Evolutionary conservation across 2,888 invertebrate genomes (phyloP), one percentile per base, ranked within the genome.

Genomic region (Ctenicera cuprea): DNA sequence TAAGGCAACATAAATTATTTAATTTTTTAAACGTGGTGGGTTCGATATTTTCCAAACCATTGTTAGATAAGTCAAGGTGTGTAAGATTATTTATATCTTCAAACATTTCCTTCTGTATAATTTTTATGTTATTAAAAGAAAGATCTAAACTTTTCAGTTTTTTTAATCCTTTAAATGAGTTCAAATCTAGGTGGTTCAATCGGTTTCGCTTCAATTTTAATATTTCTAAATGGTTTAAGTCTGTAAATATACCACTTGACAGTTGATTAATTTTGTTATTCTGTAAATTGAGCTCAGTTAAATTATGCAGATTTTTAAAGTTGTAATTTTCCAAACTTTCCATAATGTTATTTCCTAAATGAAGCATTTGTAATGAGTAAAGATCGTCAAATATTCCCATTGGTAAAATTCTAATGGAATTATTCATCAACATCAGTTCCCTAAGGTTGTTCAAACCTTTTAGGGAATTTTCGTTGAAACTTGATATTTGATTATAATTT

Each of bases 201-300:
- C 57, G 50, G 65, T 78, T 78, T 38, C 63, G 59, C 45, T 70
- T 73, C 30, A 78, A 63, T 48, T 71, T 57, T 14, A 78, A 63
- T n/a, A 52, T 38, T 9, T 68, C 62, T 52, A 78, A 68, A 59
- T 71, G 68, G 54, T 65, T 71, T 63, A 78, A 62, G 38, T 67
- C 67, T 37, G 64, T 38, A 59, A 78, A 78, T 38, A 68, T 67
- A 14, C 66, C 70, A 18, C 67, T 45, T 65, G 73, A 50, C 33
- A 78, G 66, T 48, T 72, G 43, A 16, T 65, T 54, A 62, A 78
- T 77, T 69, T 77, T 62, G 43, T 76, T 74, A 45, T 71, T 38
- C 26, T 62, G 64, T 61, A 78, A 71, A 65, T 76, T 68, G 37
- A 78, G 26, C 9, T 64, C 41, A 45, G 74, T 76, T 37, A 78